Evolutionary conservation across 2,113 vertebrate species (phyloP), one percentile per base, ranked within the genome.

Genomic region (Calidris pugnax): DNA sequence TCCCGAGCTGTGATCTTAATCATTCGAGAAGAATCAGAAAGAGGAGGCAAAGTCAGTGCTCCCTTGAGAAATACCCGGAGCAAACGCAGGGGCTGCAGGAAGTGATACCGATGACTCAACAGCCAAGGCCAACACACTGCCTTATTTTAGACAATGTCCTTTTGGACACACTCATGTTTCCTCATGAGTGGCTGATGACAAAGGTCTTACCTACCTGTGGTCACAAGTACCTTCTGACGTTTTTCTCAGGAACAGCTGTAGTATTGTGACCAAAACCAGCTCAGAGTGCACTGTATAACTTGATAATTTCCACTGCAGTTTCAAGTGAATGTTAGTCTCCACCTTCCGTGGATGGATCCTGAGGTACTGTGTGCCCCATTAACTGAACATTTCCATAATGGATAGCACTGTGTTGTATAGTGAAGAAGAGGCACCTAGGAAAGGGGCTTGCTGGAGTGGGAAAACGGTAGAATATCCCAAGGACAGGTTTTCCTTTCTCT

Each of bases 161-260:
- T 75, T 92, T 92, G 95, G 88, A 94, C 41, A 27, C 72, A 71
- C 69, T 96, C 95, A 90, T 94, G 68, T 96, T 97, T 97, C 94
- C 96, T 97, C 89, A 95, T 97, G 94, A 95, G 94, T 94, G 94
- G 95, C 87, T 91, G 89, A 96, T 97, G 95, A 96, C 96, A 97
- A 93, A 97, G 78, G 95, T 94, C 81, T 93, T 93, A 73, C 93
- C 89, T 97, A 73, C 91, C 92, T 95, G 81, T 62, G 89, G 93
- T 97, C 89, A 95, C 69, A 67, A 95, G 74, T 79, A 69, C 87
- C 60, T 93, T 41, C 37, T 89, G 96, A 91, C 66, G 4, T 93
- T 97, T 95, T 95, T 95, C 91, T 92, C 23, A 62, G 73, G 91
- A 95, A 94, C 30, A 95, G 50, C 43, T 87, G 41, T 20, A 41